phyloP scores from a whole-genome alignment of 1,140 invertebrate genomes.

The Apocrypta bakeri region DNA sequence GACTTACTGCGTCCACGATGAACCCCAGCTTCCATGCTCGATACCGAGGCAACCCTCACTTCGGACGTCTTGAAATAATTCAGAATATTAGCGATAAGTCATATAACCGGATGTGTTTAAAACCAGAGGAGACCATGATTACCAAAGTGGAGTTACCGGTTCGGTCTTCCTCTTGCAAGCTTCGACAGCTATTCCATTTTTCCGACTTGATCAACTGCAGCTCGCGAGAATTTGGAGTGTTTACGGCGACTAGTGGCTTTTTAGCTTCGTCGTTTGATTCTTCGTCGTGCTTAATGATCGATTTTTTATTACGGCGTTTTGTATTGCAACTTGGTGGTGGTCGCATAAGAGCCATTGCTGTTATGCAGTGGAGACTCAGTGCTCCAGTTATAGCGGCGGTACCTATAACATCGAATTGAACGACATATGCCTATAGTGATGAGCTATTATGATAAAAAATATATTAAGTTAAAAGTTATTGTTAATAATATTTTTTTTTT shows the following conservation, averaged over 20 bases:
- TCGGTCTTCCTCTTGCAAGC: conserved; percentile 63
- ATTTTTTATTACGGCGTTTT: conserved; percentile 48
- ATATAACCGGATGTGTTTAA: neutral
- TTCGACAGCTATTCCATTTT: conserved; percentile 67
- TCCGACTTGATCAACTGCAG: conserved; percentile 11
- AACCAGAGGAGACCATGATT: too few species aligned
- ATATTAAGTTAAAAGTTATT: too few species aligned
- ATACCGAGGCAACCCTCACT: conserved; percentile 57
- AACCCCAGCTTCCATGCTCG: conserved; percentile 56
- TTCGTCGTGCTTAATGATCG: neutral
- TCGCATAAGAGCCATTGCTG: conserved; percentile 70
- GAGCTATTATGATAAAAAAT: too few species aligned
- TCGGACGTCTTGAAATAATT: conserved; percentile 50
- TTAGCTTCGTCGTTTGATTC: neutral
- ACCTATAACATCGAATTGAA: conserved; percentile 56
- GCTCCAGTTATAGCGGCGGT: conserved; percentile 68
- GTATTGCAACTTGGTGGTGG: conserved; percentile 54
- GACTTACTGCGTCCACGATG: conserved; percentile 44
- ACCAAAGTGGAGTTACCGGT: conserved; percentile 24
- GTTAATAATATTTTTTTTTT: too few species aligned
- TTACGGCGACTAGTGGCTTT: neutral
- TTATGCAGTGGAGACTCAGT: conserved; percentile 67
- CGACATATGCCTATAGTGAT: too few species aligned
- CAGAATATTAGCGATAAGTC: conserved; percentile 33
- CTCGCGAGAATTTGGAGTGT: conserved; percentile 9